Evolutionary conservation across 2,888 invertebrate species (phyloP), one percentile per base, ranked within the genome.

Genomic region (Drosophila robusta): DNA sequence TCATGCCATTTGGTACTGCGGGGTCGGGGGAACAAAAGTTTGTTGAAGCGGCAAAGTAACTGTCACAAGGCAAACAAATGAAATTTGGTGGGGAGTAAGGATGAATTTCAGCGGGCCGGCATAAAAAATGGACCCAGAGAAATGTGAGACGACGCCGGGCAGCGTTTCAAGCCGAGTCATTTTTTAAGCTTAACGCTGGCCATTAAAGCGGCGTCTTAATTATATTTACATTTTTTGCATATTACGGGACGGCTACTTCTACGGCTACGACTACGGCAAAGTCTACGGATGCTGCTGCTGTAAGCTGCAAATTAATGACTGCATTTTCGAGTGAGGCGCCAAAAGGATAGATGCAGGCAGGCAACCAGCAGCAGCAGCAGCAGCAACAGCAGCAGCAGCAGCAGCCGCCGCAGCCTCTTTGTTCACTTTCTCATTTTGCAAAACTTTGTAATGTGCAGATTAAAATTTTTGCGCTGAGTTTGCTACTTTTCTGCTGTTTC

Each of bases 221-320:
- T 84, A 79, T 79, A 63, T 70, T 74, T 61, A 67, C 70, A 80
- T 80, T 83, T 71, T 65, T 70, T 72, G 77, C 71, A 75, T 70
- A 80, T 79, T 69, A 66, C 58, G 50, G 34, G 51, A 32, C 62
- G 32, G 14, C 16, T 29, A 49, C 32, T 45, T 38, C 47, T 66
- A 11, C 51, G 36, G 29, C 45, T 61, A 24, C 66, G 26, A 12
- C 16, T 32, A 50, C 26, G 42, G 34, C 45, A 61, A n/a, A 46
- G 39, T 24, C 45, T 64, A 24, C 50, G 49, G 45, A 38, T 55
- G 42, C 50, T 52, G 12, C 56, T 46, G 56, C 58, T 63, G 58
- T 81, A 87, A 87, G 87, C 83, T 77, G 38, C 39, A 85, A 86
- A 87, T 86, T 87, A 86, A 86, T 86, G 85, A 81, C 67, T 86